Conservation (phyloP, 2,113 vertebrate species). For the Hoplias malabaricus region DNA sequence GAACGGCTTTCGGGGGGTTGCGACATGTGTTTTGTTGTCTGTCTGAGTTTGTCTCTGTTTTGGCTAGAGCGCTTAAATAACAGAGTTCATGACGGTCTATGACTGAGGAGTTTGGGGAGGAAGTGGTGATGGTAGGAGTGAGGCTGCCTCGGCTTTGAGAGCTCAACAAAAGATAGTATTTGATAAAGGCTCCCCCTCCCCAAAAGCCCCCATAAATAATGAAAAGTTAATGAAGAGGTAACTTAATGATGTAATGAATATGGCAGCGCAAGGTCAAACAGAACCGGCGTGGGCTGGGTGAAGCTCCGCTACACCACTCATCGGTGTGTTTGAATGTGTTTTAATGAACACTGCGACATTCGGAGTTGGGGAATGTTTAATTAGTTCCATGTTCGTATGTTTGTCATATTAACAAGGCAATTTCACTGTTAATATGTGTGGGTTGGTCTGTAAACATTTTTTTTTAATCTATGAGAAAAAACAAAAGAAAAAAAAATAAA, state of each 20-base stretch:
- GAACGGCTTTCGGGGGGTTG: neutral
- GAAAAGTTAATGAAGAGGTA: constrained; percentile 86
- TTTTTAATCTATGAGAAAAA: neutral
- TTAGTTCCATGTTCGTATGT: constrained; percentile 44
- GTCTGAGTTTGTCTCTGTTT: constrained; percentile 20
- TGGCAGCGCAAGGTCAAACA: constrained; percentile 77
- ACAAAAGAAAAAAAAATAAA: neutral
- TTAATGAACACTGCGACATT: constrained; percentile 31
- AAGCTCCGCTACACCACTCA: constrained; percentile 36
- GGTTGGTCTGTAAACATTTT: neutral
- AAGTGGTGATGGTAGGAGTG: neutral
- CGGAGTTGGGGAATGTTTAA: constrained; percentile 33
- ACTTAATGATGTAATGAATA: constrained; percentile 85
- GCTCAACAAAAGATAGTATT: constrained; percentile 64
- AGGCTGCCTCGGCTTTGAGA: constrained; percentile 36
- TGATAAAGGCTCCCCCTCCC: constrained; percentile 62
- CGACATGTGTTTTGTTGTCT: constrained; percentile 7
- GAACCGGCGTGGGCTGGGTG: constrained; percentile 62
- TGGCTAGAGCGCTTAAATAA: constrained; percentile 37
- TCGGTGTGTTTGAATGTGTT: constrained; percentile 30
- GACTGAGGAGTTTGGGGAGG: neutral
- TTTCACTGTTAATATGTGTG: constrained; percentile 1
- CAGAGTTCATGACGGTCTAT: constrained; percentile 40
- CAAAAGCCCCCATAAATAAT: constrained; percentile 76
- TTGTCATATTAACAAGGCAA: constrained; percentile 23